A percentile compares a stretch with the other conserved stretches of the same genome.
phyloP scores from a whole-genome alignment of 2,888 invertebrate genomes.

The Tetragonula carbonaria region DNA sequence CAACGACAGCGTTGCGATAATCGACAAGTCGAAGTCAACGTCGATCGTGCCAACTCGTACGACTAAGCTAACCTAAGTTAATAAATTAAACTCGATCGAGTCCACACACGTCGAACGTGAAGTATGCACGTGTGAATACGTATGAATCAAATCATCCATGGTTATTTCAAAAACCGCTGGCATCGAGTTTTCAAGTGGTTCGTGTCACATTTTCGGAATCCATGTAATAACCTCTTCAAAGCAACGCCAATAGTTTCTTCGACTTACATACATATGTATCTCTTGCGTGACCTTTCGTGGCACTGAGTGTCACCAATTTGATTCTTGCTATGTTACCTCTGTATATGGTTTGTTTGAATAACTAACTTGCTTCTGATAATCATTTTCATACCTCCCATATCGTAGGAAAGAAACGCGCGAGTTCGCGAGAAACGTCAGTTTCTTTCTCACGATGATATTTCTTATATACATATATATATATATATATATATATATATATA shows the following conservation, averaged over 20 bases:
- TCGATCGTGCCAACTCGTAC: background rate
- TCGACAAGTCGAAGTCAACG: background rate
- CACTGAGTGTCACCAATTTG: conserved; percentile 75
- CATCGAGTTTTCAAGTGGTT: conserved; percentile 59
- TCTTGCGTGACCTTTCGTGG: conserved; percentile 81
- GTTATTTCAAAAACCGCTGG: conserved; percentile 46
- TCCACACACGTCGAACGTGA: background rate
- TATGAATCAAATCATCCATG: background rate
- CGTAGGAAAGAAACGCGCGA: conserved; percentile 29
- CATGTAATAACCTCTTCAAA: conserved; percentile 48
- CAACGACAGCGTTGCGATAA: background rate
- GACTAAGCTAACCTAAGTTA: no score
- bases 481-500: no score
- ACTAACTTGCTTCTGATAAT: conserved; percentile 9
- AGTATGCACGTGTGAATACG: background rate
- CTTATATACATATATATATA: no score
- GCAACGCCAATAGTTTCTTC: conserved; percentile 40
- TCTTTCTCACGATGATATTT: conserved; percentile 25
- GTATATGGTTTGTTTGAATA: conserved; percentile 33
- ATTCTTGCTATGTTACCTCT: conserved; percentile 57
- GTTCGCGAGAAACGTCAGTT: background rate
- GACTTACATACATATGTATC: conserved; percentile 39
- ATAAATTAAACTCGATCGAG: background rate
- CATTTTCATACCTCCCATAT: conserved; percentile 1
- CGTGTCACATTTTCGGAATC: conserved; percentile 55